These are phyloP conservation scores for Macropis europaea DNA, from an alignment of 2,888 invertebrate species.

Conservation along the genomic window DNA sequence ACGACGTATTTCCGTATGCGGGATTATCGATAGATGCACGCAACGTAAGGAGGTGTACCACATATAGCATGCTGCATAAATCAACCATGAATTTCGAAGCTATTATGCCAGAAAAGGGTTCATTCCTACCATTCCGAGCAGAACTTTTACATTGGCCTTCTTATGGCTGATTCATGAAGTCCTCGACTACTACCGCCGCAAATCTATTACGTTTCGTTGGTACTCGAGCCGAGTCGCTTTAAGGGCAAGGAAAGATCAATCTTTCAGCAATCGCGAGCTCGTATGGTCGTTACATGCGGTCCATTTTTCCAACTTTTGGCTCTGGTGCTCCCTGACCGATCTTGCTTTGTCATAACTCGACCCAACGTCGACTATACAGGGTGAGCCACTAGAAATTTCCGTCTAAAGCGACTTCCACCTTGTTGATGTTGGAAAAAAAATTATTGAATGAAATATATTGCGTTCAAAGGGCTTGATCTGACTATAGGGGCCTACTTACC, in stretches of 20 bases:
- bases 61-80: constrained; percentile 7
- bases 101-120: constrained; percentile 21
- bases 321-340: constrained; percentile 2
- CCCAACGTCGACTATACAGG: background rate
- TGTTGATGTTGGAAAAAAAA: too few relatives aligned
- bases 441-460: too few relatives aligned
- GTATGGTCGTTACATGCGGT: constrained; percentile 25
- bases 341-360: constrained; percentile 20
- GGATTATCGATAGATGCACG: background rate
- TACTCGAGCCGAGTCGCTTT: constrained; percentile 20
- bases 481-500: too few relatives aligned
- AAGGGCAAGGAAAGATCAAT: constrained; percentile 26
- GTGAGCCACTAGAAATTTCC: too few relatives aligned
- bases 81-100: constrained; percentile 22
- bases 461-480: too few relatives aligned
- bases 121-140: constrained; percentile 15
- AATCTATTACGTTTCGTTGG: constrained; percentile 33
- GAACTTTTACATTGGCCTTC: constrained; percentile 29
- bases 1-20: background rate
- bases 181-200: constrained; percentile 19
- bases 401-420: too few relatives aligned
- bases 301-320: background rate
- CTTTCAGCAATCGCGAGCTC: constrained; percentile 4
- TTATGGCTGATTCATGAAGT: constrained; percentile 42
- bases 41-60: too few relatives aligned